Evolutionary conservation across 2,797 vertebrate species (phyloP).

Genomic region (Fistularia tabacaria): DNA sequence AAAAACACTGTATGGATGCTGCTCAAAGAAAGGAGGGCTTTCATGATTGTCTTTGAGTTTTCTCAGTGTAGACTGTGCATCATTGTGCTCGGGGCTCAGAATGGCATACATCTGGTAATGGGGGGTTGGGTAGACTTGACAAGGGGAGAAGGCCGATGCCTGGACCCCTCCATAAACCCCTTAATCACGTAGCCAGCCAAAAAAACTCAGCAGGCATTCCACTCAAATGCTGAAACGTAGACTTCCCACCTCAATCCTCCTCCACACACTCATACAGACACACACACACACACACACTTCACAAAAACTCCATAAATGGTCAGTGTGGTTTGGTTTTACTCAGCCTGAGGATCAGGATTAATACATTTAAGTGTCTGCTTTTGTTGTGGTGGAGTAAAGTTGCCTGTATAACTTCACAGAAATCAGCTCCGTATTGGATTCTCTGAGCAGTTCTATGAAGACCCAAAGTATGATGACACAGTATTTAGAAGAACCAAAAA

Average conservation of each 20-base stretch:
- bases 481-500: background rate
- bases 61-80: constrained; percentile 68
- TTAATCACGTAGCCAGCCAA: constrained; percentile 40
- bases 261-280: constrained; percentile 8
- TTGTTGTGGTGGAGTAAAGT: constrained; percentile 6
- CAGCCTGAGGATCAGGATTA: constrained; percentile 24
- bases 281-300: constrained; percentile 18
- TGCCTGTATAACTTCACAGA: constrained; percentile 9
- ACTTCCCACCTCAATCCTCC: constrained; percentile 33
- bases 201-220: constrained; percentile 56
- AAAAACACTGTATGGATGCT: constrained; percentile 33
- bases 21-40: constrained; percentile 40
- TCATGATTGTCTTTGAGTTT: constrained; percentile 37
- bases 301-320: constrained; percentile 62
- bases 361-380: constrained; percentile 12
- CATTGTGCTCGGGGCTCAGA: constrained; percentile 69
- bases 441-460: background rate
- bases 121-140: constrained; percentile 57
- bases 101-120: constrained; percentile 71
- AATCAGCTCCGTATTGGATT: background rate
- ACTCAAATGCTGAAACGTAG: constrained; percentile 56
- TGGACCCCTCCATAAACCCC: constrained; percentile 44
- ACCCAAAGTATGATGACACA: background rate
- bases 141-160: constrained; percentile 41
- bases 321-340: constrained; percentile 25